phyloP scores from a whole-genome alignment of 2,113 vertebrate genomes.

The Atractosteus spatula region DNA sequence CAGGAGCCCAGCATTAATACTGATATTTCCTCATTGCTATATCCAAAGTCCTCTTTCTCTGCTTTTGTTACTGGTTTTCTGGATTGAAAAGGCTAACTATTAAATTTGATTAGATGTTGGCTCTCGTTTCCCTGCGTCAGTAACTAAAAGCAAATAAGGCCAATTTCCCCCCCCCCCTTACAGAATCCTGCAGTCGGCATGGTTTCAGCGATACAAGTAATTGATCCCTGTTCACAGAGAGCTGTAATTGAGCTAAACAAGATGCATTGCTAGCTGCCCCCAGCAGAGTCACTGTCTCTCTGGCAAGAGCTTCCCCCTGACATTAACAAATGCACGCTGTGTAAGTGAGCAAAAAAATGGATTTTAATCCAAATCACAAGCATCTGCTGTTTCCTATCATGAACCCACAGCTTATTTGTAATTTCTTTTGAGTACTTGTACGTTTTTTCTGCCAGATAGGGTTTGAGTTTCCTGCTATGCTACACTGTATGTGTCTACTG shows the following conservation, averaged over 20 bases:
- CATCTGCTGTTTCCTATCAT: slow-evolving; percentile 31
- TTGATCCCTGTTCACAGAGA: background rate
- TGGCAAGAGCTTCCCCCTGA: background rate
- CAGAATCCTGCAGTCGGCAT: background rate
- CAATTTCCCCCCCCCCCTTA: too few relatives aligned
- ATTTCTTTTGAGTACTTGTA: slow-evolving; percentile 36
- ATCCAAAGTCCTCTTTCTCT: too few relatives aligned
- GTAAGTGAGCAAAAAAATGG: slow-evolving; percentile 11
- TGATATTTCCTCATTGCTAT: too few relatives aligned
- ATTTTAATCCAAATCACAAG: slow-evolving; percentile 50
- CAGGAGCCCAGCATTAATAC: too few relatives aligned
- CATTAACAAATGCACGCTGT: slow-evolving; percentile 26
- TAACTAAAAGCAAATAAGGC: too few relatives aligned
- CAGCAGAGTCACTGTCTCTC: background rate
- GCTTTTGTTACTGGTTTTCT: too few relatives aligned
- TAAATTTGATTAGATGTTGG: too few relatives aligned
- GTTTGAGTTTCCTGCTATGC: slow-evolving; percentile 18
- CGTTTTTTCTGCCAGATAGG: slow-evolving; percentile 22
- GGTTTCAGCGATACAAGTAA: background rate
- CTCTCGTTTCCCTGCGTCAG: too few relatives aligned
- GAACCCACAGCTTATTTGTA: slow-evolving; percentile 43
- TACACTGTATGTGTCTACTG: slow-evolving; percentile 10
- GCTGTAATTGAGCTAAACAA: background rate
- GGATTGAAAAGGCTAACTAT: too few relatives aligned
- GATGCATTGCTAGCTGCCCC: background rate